Conservation (phyloP, 2,888 invertebrate genomes). For the Calliphora vomitoria region DNA sequence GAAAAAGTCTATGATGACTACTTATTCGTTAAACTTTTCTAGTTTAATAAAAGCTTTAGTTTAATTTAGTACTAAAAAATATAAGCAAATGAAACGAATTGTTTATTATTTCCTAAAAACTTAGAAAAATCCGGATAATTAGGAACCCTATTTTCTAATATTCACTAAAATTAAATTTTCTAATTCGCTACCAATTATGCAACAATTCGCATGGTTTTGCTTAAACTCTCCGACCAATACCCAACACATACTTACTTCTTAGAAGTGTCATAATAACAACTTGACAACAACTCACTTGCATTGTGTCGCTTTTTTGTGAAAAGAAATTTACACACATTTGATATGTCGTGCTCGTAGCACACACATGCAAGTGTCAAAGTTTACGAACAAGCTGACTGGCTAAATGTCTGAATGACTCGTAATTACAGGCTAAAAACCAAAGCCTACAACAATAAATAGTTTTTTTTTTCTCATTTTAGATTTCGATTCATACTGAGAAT, state of each 20-base stretch:
- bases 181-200: neutral
- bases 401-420: conserved; percentile 44
- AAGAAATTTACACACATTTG: conserved; percentile 17
- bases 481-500: conserved; percentile 27
- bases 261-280: conserved; percentile 59
- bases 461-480: neutral
- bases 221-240: neutral
- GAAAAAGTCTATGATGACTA: too few species aligned
- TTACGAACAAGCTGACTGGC: conserved; percentile 46
- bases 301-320: neutral
- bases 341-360: too few species aligned
- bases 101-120: too few species aligned
- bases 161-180: neutral
- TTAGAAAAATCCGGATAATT: too few species aligned
- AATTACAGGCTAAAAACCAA: conserved; percentile 18
- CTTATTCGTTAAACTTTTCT: too few species aligned
- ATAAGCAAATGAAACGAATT: too few species aligned
- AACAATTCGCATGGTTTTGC: neutral
- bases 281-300: conserved; percentile 53
- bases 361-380: conserved; percentile 58
- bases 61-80: too few species aligned
- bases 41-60: too few species aligned
- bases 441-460: conserved; percentile 34
- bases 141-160: too few species aligned
- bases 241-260: neutral